Base-by-base conservation (phyloP, 2,888 invertebrate species). In the Carpatolechia fugitivella region DNA sequence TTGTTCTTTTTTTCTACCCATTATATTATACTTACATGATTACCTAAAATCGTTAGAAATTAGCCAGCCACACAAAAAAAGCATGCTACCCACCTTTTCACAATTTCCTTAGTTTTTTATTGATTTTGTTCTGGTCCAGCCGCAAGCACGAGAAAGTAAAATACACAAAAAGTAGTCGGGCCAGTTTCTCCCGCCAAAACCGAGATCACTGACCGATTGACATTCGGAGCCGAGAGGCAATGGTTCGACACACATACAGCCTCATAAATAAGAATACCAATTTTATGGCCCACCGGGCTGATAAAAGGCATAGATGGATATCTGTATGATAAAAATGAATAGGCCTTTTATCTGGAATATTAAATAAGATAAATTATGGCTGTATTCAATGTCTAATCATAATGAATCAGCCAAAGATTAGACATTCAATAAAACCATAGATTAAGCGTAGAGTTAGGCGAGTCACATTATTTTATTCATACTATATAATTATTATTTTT, bases 161-260 rank as follows among this genome's bases (percentile, higher is more conserved):
- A 85, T 78, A 85, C 79, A 87, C 81, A 85, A 89, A 87, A 83
- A 83, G 80, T 77, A 62, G 80, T 70, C 73, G 59, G 75, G 73
- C 81, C 65, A 84, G 89, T 89, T 88, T 87, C 88, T 85, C 87
- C 88, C 88, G 87, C 88, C 89, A 86, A 89, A 89, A 82, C 78
- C 46, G 75, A 80, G 85, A 74, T 80, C 86, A 79, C 48, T 85
- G 88, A 82, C 88, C 89, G 82, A 80, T 82, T 88, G 88, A 89
- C 87, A 87, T 83, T 84, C 82, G 76, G 79, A 57, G 56, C 38
- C 44, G 24, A 33, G 13, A 36, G 24, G 38, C 38, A 36, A 38
- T 50, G 50, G 50, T 8, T 14, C 38, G 50, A 50, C 50, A 50
- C 29, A 50, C 38, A 50, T 50, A 38, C 44, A 41, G 52, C 44